Base-by-base conservation (phyloP, 2,797 vertebrate genomes). In the Bradypodion ventrale region DNA sequence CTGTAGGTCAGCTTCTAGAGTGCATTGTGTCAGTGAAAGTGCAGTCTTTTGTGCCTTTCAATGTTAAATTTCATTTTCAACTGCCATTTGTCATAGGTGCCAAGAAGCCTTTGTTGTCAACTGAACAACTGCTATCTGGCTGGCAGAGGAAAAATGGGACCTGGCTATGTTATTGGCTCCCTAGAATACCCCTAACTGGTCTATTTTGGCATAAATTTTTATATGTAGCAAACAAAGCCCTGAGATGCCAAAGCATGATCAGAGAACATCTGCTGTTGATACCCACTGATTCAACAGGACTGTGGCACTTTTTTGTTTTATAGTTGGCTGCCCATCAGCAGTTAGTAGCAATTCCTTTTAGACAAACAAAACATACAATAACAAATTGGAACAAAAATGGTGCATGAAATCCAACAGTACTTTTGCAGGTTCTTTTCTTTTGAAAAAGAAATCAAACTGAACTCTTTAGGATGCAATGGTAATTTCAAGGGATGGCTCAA, bases 401-500 rank as follows among this genome's bases (percentile, higher is more conserved):
- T 32, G 32, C n/a, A 49, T 46, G 29, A 46, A 79, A 66, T 44
- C 9, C 29, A 66, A 79, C 19, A 21, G 21, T 35, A 49, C 32
- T 79, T 32, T 78, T 65, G 13, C 23, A 23, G n/a, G 12, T 27
- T 25, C 1, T 78, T 87, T 44, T 75, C 56, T 44, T 46, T 46
- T 49, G 42, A 59, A 80, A 78, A 40, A 1, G 0, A 29, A 78
- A 3, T 9, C 78, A 65, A 52, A 25, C 75, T 62, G 78, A 77
- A 80, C 66, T 62, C 6, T 44, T 75, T 68, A 79, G 84, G 44
- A 49, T 49, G 2, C 46, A 62, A 76, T 59, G 46, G 60, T 80
- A 83, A 80, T 21, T 5, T 75, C 69, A 85, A 79, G 78, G 91
- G 83, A 44, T 13, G 66, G 6, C 75, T 68, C 74, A 89, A 73